phyloP scores from a whole-genome alignment of 1,140 invertebrate species.

The Triops cancriformis region DNA sequence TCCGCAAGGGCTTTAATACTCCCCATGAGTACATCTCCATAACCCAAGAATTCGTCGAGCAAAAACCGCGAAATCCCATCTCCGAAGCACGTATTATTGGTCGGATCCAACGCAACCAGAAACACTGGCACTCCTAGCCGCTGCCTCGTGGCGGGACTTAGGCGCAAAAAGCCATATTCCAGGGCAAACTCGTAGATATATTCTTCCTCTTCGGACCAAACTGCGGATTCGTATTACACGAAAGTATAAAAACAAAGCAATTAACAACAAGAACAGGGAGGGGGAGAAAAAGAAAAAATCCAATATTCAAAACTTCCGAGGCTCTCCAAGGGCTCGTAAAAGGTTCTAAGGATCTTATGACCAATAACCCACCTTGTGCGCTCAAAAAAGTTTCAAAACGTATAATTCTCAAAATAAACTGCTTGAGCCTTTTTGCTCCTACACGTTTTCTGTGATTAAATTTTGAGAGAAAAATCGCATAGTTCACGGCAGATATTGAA shows the following conservation, averaged over 20 bases:
- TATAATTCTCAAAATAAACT: no score
- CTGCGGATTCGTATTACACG: conserved; percentile 39
- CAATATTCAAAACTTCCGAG: neutral
- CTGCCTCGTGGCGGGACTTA: conserved; percentile 73
- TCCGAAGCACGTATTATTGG: conserved; percentile 83
- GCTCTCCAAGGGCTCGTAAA: conserved; percentile 33
- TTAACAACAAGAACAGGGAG: neutral
- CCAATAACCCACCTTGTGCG: conserved; percentile 38
- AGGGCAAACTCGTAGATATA: conserved; percentile 97
- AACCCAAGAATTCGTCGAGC: conserved; percentile 86
- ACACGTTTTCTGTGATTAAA: no score
- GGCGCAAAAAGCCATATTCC: conserved; percentile 89
- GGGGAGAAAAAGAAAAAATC: no score
- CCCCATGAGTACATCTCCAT: conserved; percentile 93
- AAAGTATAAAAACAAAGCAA: conserved; percentile 28
- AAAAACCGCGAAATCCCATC: conserved; percentile 82
- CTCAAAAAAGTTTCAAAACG: neutral
- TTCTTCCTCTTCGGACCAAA: conserved; percentile 69
- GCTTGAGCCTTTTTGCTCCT: no score
- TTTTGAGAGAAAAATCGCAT: no score
- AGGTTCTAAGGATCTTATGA: conserved; percentile 41
- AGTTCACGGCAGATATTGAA: no score
- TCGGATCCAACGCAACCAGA: conserved; percentile 82
- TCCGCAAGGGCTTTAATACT: conserved; percentile 91
- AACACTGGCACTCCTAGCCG: conserved; percentile 85